Evolutionary conservation across 2,113 vertebrate genomes (phyloP).

Genomic region (Pituophis catenifer): DNA sequence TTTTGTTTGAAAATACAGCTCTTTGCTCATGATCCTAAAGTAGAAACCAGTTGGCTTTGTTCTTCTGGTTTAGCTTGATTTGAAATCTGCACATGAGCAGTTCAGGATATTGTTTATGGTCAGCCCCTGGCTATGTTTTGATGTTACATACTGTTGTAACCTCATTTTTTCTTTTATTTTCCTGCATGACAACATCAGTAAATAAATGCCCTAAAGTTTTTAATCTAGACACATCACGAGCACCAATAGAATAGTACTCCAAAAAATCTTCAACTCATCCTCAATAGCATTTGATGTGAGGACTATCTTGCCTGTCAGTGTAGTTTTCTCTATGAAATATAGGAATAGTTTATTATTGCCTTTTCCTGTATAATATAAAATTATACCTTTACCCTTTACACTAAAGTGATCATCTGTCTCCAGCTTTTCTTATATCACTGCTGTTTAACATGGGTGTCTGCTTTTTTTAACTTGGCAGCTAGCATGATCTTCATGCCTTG

Average conservation of each 20-base stretch:
- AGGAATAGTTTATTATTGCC: background rate
- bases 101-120: background rate
- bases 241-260: background rate
- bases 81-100: background rate
- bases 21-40: background rate
- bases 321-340: background rate
- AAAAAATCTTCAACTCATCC: background rate
- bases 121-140: background rate
- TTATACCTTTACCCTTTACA: background rate
- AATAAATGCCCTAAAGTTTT: background rate
- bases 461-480: background rate
- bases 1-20: background rate
- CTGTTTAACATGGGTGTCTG: background rate
- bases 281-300: background rate
- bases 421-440: background rate
- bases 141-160: background rate
- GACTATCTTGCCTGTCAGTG: background rate
- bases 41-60: background rate
- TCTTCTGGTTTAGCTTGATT: background rate
- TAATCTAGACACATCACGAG: background rate
- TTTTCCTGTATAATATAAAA: background rate
- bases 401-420: background rate
- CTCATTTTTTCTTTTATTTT: background rate
- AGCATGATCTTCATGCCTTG: background rate
- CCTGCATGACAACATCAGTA: background rate